Evolutionary conservation across 2,888 invertebrate species (phyloP).

Genomic region (Scrobipalpa atriplicella): DNA sequence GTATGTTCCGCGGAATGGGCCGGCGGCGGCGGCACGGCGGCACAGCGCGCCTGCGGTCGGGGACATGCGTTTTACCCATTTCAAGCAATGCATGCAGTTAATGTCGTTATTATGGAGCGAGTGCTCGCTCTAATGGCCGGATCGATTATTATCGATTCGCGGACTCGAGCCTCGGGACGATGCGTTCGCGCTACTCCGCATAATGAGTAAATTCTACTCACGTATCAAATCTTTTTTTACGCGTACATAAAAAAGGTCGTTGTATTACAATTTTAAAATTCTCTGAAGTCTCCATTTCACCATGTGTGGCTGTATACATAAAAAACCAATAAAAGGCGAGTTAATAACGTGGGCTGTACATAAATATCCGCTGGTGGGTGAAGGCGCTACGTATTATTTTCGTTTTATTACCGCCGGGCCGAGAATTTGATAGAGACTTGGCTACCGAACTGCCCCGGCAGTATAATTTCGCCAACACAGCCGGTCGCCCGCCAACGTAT

Average conservation of each 20-base stretch:
- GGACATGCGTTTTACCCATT: slow-evolving; percentile 63
- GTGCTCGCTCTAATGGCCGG: slow-evolving; percentile 52
- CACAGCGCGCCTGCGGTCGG: slow-evolving; percentile 45
- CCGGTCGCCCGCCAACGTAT: slow-evolving; percentile 63
- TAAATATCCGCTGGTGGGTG: slow-evolving; percentile 61
- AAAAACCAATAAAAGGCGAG: slow-evolving; percentile 59
- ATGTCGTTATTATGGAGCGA: slow-evolving; percentile 60
- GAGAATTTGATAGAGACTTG: slow-evolving; percentile 75
- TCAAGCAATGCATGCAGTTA: slow-evolving; percentile 59
- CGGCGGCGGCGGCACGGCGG: slow-evolving; percentile 43
- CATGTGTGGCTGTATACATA: slow-evolving; percentile 40
- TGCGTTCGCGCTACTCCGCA: slow-evolving; percentile 22
- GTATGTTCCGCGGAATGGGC: slow-evolving; percentile 52
- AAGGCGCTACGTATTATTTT: slow-evolving; percentile 68
- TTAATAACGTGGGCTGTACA: slow-evolving; percentile 64
- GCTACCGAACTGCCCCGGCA: slow-evolving; percentile 64
- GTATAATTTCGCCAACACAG: slow-evolving; percentile 72
- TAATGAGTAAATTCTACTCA: slow-evolving; percentile 13
- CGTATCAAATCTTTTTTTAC: slow-evolving; percentile 16
- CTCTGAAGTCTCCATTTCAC: slow-evolving; percentile 25
- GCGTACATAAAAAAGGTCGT: slow-evolving; percentile 13
- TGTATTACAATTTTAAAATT: slow-evolving; percentile 25
- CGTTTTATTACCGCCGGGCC: slow-evolving; percentile 69
- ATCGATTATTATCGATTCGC: slow-evolving; percentile 55
- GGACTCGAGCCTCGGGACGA: slow-evolving; percentile 36